Evolutionary conservation across 2,888 invertebrate genomes (phyloP), one percentile per base, ranked within the genome.

Genomic region (Protonemura montana): DNA sequence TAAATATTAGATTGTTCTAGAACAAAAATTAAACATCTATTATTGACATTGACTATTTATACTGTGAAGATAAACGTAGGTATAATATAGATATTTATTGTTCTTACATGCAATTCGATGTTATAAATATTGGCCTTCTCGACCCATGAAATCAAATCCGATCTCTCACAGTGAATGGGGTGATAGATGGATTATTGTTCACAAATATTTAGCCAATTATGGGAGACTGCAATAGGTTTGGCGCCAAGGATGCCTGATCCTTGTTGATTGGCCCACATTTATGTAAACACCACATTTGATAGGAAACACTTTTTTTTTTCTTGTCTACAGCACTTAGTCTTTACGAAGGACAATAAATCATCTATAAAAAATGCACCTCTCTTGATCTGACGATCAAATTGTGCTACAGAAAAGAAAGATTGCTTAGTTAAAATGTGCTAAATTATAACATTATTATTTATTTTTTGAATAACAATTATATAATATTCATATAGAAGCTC

Each of bases 361-460:
- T 59, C 13, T 59, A 59, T 59, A 59, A 59, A 59, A 59, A 59
- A 3, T 59, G 59, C 59, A 59, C 59, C 5, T 35, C 59, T 21
- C 59, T 7, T 59, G 59, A 21, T 21, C 59, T 10, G 3, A 21
- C 3, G 59, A 59, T 59, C 13, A 21, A 59, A 6, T 35, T 59
- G 59, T 59, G 59, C 13, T 13, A 59, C 59, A 59, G 59, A 59
- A 59, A 59, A 59, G 59, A 7, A 59, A 21, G 59, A 59, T 59
- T 59, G 59, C 59, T 59, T 59, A 59, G 59, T 59, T 59, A 59
- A 59, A 59, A 59, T 59, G 59, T 59, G 59, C 59, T 59, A 59
- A 59, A 59, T 59, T 59, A 59, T 59, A 59, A 59, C 59, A 59
- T 59, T 59, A 59, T 59, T 59, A 59, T 59, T 59, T 7, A 41